Evolutionary conservation across 2,888 invertebrate genomes (phyloP).

Genomic region (Ichneumoninae sp.): DNA sequence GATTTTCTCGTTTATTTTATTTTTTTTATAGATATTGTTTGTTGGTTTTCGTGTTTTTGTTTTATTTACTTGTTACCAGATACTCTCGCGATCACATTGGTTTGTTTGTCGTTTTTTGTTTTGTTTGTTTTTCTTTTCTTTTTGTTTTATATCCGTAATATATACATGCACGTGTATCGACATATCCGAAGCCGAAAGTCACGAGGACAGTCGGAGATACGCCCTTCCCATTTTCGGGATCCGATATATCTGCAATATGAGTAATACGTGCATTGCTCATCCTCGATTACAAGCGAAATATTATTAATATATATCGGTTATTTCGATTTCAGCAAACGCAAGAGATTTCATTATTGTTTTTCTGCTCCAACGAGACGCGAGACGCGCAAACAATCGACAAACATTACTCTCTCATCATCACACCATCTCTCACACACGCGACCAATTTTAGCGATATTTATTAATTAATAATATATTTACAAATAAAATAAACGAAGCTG

Average conservation of each 20-base stretch:
- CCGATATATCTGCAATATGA: slow-evolving; percentile 45
- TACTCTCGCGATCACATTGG: slow-evolving; percentile 79
- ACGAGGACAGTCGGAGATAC: not conserved
- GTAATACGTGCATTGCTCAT: slow-evolving; percentile 72
- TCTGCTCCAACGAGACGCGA: slow-evolving; percentile 34
- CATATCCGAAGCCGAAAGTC: not conserved
- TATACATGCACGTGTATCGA: slow-evolving; percentile 21
- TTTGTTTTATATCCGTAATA: slow-evolving; percentile 38
- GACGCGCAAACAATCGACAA: slow-evolving; percentile 41
- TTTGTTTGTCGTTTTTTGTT: slow-evolving; percentile 56
- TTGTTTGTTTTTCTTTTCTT: slow-evolving; percentile 28
- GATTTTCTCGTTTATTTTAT: slow-evolving; percentile 39
- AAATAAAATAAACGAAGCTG: slow-evolving; percentile 62
- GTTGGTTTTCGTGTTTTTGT: not conserved
- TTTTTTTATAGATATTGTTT: slow-evolving; percentile 34
- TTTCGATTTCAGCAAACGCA: slow-evolving; percentile 66
- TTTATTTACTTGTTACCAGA: slow-evolving; percentile 75
- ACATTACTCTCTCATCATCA: not conserved
- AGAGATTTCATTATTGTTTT: slow-evolving; percentile 19
- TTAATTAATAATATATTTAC: slow-evolving; percentile 50
- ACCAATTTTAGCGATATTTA: slow-evolving; percentile 35
- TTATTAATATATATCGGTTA: slow-evolving; percentile 57
- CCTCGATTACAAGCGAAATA: slow-evolving; percentile 76
- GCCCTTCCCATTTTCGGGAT: not conserved
- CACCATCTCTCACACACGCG: slow-evolving; percentile 17